Base-by-base conservation (phyloP, 2,888 invertebrate species). In the Blastobasis lacticolella region DNA sequence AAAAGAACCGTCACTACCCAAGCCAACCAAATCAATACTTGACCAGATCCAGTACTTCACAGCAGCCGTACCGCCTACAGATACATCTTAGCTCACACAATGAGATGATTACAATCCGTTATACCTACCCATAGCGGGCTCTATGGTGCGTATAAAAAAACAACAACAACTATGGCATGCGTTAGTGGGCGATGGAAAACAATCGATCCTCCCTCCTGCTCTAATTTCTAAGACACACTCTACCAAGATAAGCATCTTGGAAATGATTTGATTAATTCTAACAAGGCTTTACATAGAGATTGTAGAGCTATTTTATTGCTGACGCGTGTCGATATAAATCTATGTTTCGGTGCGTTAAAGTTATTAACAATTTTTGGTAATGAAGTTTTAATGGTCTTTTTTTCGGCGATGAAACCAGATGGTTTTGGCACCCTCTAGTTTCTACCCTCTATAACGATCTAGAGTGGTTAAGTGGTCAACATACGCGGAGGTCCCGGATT, bases 71-170 rank as follows among this genome's bases (percentile, higher is more conserved):
- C 70, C 49, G 51, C 54, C 53, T 62, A 62, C 61, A 78, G 76
- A 78, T 77, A 78, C 75, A 75, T 81, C 82, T 80, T 75, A 77
- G 77, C 78, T 78, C 80, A 84, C 81, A 87, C 86, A 87, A 88
- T 85, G 75, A 84, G 80, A 84, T 84, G 86, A 87, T 87, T 88
- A 86, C 85, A 84, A 85, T 84, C 84, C 85, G 82, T 81, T 86
- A 85, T 85, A 81, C 71, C 78, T 81, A 83, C 77, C 78, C 76
- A 77, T 75, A 73, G 55, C 42, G 10, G 23, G 23, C 23, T 65
- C 64, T 67, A 68, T 63, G 68, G 68, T 60, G 67, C 67, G 63
- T 61, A 73, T 71, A 78, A 78, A 80, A 78, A 83, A 81, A 79
- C 72, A 78, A 77, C 72, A 74, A 75, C 75, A 74, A 69, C 71